A percentile compares a stretch with the other conserved stretches of the same genome.
phyloP scores from a whole-genome alignment of 1,140 invertebrate genomes.

The Hydropsyche tenuis region DNA sequence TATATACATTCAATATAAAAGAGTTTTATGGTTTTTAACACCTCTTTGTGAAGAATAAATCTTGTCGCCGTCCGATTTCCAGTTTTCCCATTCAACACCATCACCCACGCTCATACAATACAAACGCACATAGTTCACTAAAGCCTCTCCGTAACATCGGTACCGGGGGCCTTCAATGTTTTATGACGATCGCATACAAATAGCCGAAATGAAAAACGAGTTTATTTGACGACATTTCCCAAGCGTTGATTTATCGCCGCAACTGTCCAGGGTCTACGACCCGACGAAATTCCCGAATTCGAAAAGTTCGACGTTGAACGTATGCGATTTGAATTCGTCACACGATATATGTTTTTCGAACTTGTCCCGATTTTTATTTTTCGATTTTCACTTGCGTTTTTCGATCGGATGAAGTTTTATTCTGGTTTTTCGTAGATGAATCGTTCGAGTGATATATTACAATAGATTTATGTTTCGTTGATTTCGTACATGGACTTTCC shows the following conservation, averaged over 20 bases:
- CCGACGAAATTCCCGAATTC: background rate
- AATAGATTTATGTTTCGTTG: too few relatives aligned
- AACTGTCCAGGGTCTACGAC: background rate
- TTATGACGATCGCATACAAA: constrained; percentile 26
- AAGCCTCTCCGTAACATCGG: constrained; percentile 20
- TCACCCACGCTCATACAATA: background rate
- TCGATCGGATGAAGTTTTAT: background rate
- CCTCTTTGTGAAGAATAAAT: constrained; percentile 17
- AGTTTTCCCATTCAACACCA: constrained; percentile 22
- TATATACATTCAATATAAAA: too few relatives aligned
- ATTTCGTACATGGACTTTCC: background rate
- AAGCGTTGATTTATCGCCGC: constrained; percentile 6
- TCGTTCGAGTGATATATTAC: too few relatives aligned
- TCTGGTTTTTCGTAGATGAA: background rate
- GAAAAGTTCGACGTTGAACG: too few relatives aligned
- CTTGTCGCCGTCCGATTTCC: constrained; percentile 16
- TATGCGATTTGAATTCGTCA: too few relatives aligned
- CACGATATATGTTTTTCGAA: too few relatives aligned
- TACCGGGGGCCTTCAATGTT: constrained; percentile 15
- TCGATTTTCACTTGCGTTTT: too few relatives aligned
- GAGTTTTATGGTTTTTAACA: constrained; percentile 13
- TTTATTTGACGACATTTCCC: constrained; percentile 22
- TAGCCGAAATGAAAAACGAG: constrained; percentile 24
- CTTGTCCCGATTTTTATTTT: too few relatives aligned
- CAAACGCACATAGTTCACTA: too few relatives aligned